Evolutionary conservation across 2,797 vertebrate genomes (phyloP), one percentile per base, ranked within the genome.

Genomic region (Falco berigora): DNA sequence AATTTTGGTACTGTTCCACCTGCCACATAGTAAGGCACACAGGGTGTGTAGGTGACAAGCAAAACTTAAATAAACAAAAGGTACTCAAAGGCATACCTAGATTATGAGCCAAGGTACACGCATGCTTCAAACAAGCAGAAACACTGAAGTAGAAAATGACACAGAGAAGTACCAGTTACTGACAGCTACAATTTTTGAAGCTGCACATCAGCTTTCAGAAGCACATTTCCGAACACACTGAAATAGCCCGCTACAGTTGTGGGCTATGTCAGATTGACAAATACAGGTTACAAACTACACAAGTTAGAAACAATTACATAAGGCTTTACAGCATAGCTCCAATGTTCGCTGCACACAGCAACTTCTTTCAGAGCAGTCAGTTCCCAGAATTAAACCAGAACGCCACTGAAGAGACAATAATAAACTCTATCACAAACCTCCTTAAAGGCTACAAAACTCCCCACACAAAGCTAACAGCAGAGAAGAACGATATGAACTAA

Each of bases 271-370:
- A 86, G 78, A 90, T 8, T n/a, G n/a, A 58, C 86, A 69, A 90
- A 81, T 36, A 75, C 73, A 87, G 36, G 63, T 76, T 78, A 79
- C 62, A 92, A 97, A 90, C 92, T 84, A 81, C 75, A 84, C 49
- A 94, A 97, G 91, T 95, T 85, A 66, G 40, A 93, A 92, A 87
- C 80, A 93, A 87, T 93, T 95, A 90, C 36, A 79, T 90, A 88
- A 85, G 4, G 58, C 75, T 93, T 92, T 72, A 80, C 62, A 88
- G 49, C 52, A 83, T 47, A 95, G 86, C 62, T 8, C 27, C 15
- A 38, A 14, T 62, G 88, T 63, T 14, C 13, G 44, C 73, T 27
- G 32, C 86, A 62, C 71, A 27, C 21, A 71, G 87, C 46, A 93
- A 78, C 78, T 96, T 96, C 55, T 10, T 72, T 46, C 78, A 63